Evolutionary conservation across 2,888 invertebrate genomes (phyloP), one percentile per base, ranked within the genome.

Genomic region (Drosophila quinaria): DNA sequence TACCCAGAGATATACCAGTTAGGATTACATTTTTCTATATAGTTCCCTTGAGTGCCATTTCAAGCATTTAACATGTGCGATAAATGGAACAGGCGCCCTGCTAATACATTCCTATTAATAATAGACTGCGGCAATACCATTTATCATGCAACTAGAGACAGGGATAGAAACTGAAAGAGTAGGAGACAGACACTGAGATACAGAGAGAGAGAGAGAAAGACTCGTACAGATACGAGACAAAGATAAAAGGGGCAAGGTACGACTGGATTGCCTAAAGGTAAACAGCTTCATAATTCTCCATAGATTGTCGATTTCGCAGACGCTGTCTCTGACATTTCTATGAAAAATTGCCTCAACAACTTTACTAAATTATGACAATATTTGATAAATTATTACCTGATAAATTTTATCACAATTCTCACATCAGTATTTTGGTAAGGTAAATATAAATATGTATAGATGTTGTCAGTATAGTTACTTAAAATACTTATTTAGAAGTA

Each of bases 101-200:
- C 73, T 73, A 80, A 88, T 82, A 84, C 83, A 87, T 89, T 83
- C 81, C 74, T 83, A 81, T 83, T 85, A 89, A 85, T 85, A 89
- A 89, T 85, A 72, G 81, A 76, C 89, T 72, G 71, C 58, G 87
- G 67, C 89, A 81, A 71, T 56, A 74, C 59, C 89, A 87, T 89
- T 87, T 89, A 76, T 85, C 84, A 89, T 83, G 61, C 72, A 63
- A 46, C 51, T 54, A 63, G 62, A 33, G 35, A 44, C 33, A 61
- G 37, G 22, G 29, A 39, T 37, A 46, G 13, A 42, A 13, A 39
- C 39, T 17, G 58, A 1, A 4, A 9, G 49, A 39, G n/a, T 10
- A 42, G 33, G 13, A 58, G 47, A 46, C 31, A 56, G 13, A 41
- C 15, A 60, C 22, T 35, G 58, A 41, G 39, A 60, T 22, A 4